Base-by-base conservation (phyloP, 2,113 vertebrate genomes). In the Triplophysa siluroides region DNA sequence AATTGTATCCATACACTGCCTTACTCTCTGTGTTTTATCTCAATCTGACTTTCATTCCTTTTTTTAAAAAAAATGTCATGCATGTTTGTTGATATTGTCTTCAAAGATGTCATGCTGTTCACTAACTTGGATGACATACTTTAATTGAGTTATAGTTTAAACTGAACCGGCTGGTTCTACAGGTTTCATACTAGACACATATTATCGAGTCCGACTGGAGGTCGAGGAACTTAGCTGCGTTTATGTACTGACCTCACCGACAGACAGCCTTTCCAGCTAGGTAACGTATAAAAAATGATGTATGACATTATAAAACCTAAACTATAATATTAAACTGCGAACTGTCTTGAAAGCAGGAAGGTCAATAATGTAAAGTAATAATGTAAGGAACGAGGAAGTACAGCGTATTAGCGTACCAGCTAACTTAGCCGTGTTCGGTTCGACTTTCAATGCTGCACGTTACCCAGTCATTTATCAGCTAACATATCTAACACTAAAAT, bases 141-240 rank as follows among this genome's bases (percentile, higher is more conserved):
- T 10, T 45, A 11, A 45, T 24, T 23, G 7, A 13, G 1, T 73
- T 76, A n/a, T 47, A 52, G 21, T 65, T 65, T 54, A 0, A 63
- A 38, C 74, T 23, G 14, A 52, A 33, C 23, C 24, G 43, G 6
- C 74, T 10, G 62, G 74, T 77, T 77, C 47, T 65, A 21, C 62
- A 65, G 26, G 74, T 64, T 65, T 23, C 19, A 50, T 63, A n/a
- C n/a, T n/a, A 62, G 24, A n/a, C 43, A 62, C 41, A 26, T 33
- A 45, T 58, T 29, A 29, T 43, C 41, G 7, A 58, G 70, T 29
- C 29, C 71, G 33, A 73, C 33, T 14, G 23, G 1, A 29, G 41
- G 21, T 21, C 21, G 43, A 76, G 33, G 0, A 7, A 38, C 5
- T 8, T 38, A 38, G 41, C 41, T 47, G 58, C 56, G 4, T 11